phyloP scores from a whole-genome alignment of 2,888 invertebrate genomes.

The Hypercompe scribonia region DNA sequence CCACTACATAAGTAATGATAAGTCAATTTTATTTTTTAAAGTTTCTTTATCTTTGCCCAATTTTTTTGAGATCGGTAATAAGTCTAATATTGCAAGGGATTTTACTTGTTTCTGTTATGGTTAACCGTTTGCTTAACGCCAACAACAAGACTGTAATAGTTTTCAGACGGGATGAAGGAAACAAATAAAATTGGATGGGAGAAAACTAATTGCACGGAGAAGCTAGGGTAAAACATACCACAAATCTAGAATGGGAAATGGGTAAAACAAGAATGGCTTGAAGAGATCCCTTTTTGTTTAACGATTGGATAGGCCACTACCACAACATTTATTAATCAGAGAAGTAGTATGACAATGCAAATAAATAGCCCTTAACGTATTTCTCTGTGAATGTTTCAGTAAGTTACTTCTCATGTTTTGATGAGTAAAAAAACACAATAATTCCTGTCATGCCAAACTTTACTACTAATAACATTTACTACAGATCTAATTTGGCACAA shows the following conservation, averaged over 20 bases:
- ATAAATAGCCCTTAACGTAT: neutral
- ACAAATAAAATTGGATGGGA: no score
- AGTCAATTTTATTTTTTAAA: neutral
- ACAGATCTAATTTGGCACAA: conserved; percentile 80
- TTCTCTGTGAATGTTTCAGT: neutral
- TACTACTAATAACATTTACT: conserved; percentile 23
- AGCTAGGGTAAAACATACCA: neutral
- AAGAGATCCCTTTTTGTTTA: neutral
- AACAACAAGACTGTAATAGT: no score
- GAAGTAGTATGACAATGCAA: neutral
- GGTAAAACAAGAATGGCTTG: neutral
- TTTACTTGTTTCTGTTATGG: neutral
- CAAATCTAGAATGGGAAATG: neutral
- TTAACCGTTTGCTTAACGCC: neutral
- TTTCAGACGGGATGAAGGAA: no score
- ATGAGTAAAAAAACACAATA: neutral
- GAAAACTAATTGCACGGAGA: neutral
- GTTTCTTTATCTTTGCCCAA: no score
- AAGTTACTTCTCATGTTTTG: neutral
- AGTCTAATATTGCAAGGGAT: neutral
- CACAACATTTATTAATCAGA: no score
- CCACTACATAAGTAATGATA: neutral
- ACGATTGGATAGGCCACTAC: neutral
- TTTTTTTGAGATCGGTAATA: neutral
- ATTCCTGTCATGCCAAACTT: conserved; percentile 2